Evolutionary conservation across 2,113 vertebrate species (phyloP).

Genomic region (Eudyptes chrysolophus): DNA sequence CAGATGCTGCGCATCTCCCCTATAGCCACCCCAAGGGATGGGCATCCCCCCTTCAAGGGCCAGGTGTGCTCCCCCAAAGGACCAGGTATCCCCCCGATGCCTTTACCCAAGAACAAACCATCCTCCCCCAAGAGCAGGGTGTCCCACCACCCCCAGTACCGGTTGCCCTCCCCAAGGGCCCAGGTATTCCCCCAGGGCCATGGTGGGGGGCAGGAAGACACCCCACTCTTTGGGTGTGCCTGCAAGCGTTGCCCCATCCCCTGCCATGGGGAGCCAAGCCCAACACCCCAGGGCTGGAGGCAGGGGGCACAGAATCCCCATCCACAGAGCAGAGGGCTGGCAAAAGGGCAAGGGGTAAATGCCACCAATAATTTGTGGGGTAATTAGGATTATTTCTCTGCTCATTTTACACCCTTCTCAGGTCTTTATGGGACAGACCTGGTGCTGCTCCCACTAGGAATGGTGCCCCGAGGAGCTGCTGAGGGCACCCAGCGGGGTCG

Average conservation of each 20-base stretch:
- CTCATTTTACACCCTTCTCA: not conserved
- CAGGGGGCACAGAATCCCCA: not conserved
- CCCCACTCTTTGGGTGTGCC: not conserved
- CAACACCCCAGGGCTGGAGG: not conserved
- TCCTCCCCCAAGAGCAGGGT: fast-evolving
- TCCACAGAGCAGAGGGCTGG: not conserved
- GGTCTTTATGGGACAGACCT: not conserved
- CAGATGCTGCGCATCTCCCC: no score
- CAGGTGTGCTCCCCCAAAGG: not conserved
- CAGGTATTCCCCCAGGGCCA: not conserved
- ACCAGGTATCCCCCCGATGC: not conserved
- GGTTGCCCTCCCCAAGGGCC: not conserved
- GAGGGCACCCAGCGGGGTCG: fast-evolving
- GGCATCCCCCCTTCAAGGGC: not conserved
- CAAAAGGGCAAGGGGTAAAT: not conserved
- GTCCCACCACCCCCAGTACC: not conserved
- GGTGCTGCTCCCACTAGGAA: not conserved
- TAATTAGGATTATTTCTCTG: not conserved
- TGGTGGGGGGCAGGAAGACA: not conserved
- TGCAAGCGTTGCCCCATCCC: fast-evolving
- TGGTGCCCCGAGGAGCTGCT: fast-evolving
- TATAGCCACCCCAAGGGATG: not conserved
- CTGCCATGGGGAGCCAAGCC: not conserved
- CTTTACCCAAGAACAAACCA: not conserved
- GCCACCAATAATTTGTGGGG: not conserved